Base-by-base conservation (phyloP, 2,888 invertebrate species). In the Sesamia inferens region DNA sequence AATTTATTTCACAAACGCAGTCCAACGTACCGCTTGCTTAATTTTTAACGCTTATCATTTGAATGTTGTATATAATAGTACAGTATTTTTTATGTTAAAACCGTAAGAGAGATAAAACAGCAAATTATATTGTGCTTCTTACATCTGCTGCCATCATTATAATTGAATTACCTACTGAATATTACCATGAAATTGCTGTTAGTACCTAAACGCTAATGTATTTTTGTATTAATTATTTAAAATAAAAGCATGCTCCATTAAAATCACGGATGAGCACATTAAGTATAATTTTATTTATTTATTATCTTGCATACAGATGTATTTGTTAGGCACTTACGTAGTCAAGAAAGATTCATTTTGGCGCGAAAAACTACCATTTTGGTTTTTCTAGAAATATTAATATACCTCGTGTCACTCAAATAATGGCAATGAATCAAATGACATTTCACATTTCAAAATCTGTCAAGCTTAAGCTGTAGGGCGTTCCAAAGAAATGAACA, bases 221-320 rank as follows among this genome's bases (percentile, higher is more conserved):
- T 68, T n/a, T 31, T 55, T 22, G 31, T 10, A 44, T 71, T 64
- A 42, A 55, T 71, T 58, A 70, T 57, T 79, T 58, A 24, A 57
- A 69, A 74, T 67, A 57, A 61, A 74, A 68, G 13, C 67, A 70
- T 67, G 74, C 63, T 70, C 47, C 51, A 39, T 75, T 68, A 51
- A 42, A 64, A 71, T 75, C 57, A 64, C 16, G 13, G 24, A 47
- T 42, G 44, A 48, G 19, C 64, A 66, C 31, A 63, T 76, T 22
- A 57, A 74, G 54, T 51, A 66, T 59, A 39, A 55, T 42, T 68
- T 65, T 68, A 71, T 73, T 71, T n/a, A n/a, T n/a, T n/a, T n/a
- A 31, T 31, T 31, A 31, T 31, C 31, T 31, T 31, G 31, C 31
- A 31, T 31, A 31, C 31, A 31, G 3, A 31, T 31, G 31, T 31